A percentile compares a stretch with the other conserved stretches of the same genome.
These are phyloP conservation scores for Scomber scombrus DNA, from an alignment of 2,113 vertebrate species.

Conservation along the genomic window DNA sequence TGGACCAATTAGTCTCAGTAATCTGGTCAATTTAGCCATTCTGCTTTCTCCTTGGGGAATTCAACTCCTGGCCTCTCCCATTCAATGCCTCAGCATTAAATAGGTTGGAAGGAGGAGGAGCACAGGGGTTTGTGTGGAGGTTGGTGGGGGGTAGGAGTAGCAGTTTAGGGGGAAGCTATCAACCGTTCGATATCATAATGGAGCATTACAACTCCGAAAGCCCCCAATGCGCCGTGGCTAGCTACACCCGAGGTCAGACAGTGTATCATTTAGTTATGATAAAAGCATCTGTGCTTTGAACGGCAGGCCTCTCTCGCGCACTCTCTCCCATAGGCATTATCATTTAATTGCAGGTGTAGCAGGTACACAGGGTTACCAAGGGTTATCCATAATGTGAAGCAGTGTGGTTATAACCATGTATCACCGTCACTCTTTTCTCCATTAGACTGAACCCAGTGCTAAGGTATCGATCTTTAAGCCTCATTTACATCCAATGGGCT, in stretches of 20 bases:
- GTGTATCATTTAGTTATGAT: slow-evolving; percentile 71
- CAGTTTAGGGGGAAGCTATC: slow-evolving; percentile 16
- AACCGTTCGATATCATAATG: slow-evolving; percentile 76
- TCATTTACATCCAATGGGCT: slow-evolving; percentile 67
- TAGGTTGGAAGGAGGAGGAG: neutral
- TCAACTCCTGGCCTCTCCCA: slow-evolving; percentile 42
- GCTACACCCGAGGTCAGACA: slow-evolving; percentile 71
- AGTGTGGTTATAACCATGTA: slow-evolving; percentile 50
- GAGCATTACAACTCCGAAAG: slow-evolving; percentile 70
- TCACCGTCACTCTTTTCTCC: slow-evolving; percentile 55
- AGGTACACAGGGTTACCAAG: slow-evolving; percentile 54
- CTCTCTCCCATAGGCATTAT: slow-evolving; percentile 62
- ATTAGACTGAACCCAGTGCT: slow-evolving; percentile 43
- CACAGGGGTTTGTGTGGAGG: slow-evolving; percentile 14
- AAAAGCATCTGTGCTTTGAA: slow-evolving; percentile 69
- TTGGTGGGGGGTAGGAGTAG: slow-evolving; percentile 1
- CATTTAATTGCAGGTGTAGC: slow-evolving; percentile 75
- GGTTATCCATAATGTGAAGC: slow-evolving; percentile 67
- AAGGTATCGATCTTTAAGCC: slow-evolving; percentile 60
- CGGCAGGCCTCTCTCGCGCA: slow-evolving; percentile 35
- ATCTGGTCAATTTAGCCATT: slow-evolving; percentile 73
- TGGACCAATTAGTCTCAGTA: slow-evolving; percentile 75
- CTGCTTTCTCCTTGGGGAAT: slow-evolving; percentile 51
- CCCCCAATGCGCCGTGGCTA: slow-evolving; percentile 53
- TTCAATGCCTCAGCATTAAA: slow-evolving; percentile 23